Percentiles rank a stretch among this genome's conserved stretches.
These are phyloP conservation scores for Cheilosia soror DNA, from an alignment of 2,888 invertebrate genomes.

Conservation along the genomic window DNA sequence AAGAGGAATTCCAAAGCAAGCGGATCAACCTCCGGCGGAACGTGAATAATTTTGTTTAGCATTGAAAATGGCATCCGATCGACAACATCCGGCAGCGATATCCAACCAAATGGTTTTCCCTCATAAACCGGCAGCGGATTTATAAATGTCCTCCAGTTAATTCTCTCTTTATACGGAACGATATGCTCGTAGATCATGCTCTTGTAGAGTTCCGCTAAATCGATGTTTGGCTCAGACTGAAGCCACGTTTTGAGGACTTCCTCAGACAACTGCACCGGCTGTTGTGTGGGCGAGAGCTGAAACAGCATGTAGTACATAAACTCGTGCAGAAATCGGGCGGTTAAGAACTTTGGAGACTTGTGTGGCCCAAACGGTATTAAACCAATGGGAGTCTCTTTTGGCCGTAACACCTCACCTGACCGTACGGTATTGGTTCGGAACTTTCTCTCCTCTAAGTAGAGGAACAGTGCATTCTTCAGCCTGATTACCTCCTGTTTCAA, in stretches of 20 bases:
- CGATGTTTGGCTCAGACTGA: constrained; percentile 81
- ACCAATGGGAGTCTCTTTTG: constrained; percentile 10
- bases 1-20: constrained; percentile 86
- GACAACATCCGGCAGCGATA: constrained; percentile 88
- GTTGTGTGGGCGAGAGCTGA: constrained; percentile 84
- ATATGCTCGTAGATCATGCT: constrained; percentile 73
- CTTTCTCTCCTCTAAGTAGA: constrained; percentile 78
- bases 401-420: neutral
- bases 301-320: constrained; percentile 89
- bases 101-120: constrained; percentile 88
- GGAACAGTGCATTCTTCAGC: constrained; percentile 79
- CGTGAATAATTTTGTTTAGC: constrained; percentile 88
- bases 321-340: constrained; percentile 88
- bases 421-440: constrained; percentile 11
- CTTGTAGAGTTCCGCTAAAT: constrained; percentile 84
- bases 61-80: constrained; percentile 88
- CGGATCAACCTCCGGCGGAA: constrained; percentile 85
- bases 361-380: constrained; percentile 40
- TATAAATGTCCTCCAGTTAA: constrained; percentile 90
- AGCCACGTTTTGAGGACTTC: constrained; percentile 79
- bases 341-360: constrained; percentile 86
- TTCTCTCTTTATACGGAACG: constrained; percentile 82
- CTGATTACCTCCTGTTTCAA: constrained; percentile 79
- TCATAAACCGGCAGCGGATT: constrained; percentile 87
- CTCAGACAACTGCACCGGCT: constrained; percentile 76